Evolutionary conservation across 2,797 vertebrate species (phyloP), one percentile per base, ranked within the genome.

Genomic region (Sebastolobus altivelis): DNA sequence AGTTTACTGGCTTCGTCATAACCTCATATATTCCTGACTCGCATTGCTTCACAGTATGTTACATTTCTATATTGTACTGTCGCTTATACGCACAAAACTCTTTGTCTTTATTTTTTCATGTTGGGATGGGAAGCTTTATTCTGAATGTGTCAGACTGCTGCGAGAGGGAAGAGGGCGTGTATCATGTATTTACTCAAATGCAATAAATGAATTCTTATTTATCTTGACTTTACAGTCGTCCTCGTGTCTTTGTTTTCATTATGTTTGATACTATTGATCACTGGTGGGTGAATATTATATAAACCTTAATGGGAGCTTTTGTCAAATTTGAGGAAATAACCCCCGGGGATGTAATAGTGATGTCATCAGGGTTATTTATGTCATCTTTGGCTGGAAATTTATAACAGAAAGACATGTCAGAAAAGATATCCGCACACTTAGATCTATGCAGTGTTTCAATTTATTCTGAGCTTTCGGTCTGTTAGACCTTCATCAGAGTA

Each of bases 141-240:
- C 8, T 75, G 58, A 35, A 29, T 37, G 70, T 76, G 46, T 77
- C 54, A 68, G 65, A 63, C 22, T 43, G 70, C 49, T 72, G 54
- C 4, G 8, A 56, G 54, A 67, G 13, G 38, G 31, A 38, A 4
- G 5, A 43, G 0, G 40, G 13, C 40, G 40, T 43, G 40, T 43
- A 43, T 43, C 40, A 43, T 43, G 13, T 43, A 43, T 43, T 43
- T 43, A 80, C 80, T 79, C 40, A 12, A 68, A 81, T 67, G 79
- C 81, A 88, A 86, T 89, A 90, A 93, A 93, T 56, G 0, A 72
- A 71, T 29, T 65, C 5, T 22, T 85, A 87, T 90, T 90, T 65
- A 87, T 83, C 40, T 10, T 16, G 16, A 31, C 10, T 54, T n/a
- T 3, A n/a, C 12, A 14, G 4, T 20, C 20, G 2, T 52, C 3